Evolutionary conservation across 2,888 invertebrate genomes (phyloP).

Genomic region (Phalera bucephala): DNA sequence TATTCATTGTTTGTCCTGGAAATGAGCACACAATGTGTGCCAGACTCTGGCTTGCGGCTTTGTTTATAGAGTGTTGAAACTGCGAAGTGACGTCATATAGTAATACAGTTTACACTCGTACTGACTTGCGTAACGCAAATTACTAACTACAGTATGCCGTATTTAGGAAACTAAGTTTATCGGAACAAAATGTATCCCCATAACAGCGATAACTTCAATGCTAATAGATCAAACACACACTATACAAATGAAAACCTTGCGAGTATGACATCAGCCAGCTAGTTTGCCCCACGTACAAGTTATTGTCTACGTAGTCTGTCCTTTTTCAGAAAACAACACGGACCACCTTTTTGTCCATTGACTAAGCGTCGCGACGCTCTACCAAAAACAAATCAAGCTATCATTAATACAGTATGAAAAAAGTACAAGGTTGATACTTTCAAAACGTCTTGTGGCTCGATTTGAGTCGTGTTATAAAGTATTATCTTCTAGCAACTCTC

Average conservation of each 20-base stretch:
- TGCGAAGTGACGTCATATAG: slow-evolving; percentile 57
- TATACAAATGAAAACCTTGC: too few relatives aligned
- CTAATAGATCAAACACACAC: background rate
- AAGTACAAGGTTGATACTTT: background rate
- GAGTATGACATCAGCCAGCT: slow-evolving; percentile 24
- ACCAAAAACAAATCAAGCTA: slow-evolving; percentile 9
- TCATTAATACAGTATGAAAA: slow-evolving; percentile 1
- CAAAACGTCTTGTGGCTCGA: background rate
- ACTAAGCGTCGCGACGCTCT: slow-evolving; percentile 4
- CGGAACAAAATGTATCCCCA: too few relatives aligned
- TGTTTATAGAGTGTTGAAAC: slow-evolving; percentile 72
- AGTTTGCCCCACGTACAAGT: slow-evolving; percentile 13
- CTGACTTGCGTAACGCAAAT: slow-evolving; percentile 46
- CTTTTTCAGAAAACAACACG: slow-evolving; percentile 19
- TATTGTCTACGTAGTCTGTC: slow-evolving; percentile 20
- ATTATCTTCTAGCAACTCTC: slow-evolving; percentile 25
- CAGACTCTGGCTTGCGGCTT: slow-evolving; percentile 48
- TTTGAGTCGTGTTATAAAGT: slow-evolving; percentile 21
- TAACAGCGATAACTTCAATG: background rate
- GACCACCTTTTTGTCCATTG: slow-evolving; percentile 15
- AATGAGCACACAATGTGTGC: slow-evolving; percentile 63
- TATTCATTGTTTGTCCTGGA: slow-evolving; percentile 56
- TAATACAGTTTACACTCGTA: slow-evolving; percentile 36
- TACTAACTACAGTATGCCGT: slow-evolving; percentile 4
- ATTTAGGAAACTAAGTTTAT: background rate